Conservation (phyloP, 1,140 invertebrate species). For the Delia radicum region DNA sequence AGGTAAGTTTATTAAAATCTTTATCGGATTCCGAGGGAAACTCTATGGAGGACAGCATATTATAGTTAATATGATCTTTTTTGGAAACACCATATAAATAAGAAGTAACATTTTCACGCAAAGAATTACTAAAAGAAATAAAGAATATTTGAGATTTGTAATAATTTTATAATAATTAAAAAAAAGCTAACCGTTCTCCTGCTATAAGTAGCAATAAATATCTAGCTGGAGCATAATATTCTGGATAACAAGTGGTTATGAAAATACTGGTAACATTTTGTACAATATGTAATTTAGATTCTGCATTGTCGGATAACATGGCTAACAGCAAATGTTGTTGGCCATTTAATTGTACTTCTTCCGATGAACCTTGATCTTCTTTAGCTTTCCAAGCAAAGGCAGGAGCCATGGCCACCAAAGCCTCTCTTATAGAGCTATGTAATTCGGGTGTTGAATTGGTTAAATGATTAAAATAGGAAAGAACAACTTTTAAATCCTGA, state of each 20-base stretch:
- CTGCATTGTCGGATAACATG: conserved; percentile 60
- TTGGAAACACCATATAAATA: conserved; percentile 53
- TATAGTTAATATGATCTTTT: conserved; percentile 53
- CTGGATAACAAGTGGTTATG: conserved; percentile 76
- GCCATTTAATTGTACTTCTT: conserved; percentile 57
- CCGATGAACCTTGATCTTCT: background rate
- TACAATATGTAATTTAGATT: conserved; percentile 69
- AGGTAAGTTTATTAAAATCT: conserved; percentile 46
- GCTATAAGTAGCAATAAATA: conserved; percentile 82
- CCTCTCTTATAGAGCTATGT: conserved; percentile 69
- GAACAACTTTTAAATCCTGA: conserved; percentile 57
- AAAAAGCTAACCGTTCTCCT: conserved; percentile 70
- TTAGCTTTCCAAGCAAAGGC: conserved; percentile 63
- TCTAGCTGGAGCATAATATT: conserved; percentile 76
- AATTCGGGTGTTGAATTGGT: conserved; percentile 61
- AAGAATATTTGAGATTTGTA: background rate
- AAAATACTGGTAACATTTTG: conserved; percentile 82
- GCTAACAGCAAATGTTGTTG: conserved; percentile 60
- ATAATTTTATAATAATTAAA: background rate
- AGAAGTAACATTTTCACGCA: conserved; percentile 48
- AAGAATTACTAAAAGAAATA: conserved; percentile 38
- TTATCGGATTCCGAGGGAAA: conserved; percentile 33
- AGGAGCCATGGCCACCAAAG: conserved; percentile 68
- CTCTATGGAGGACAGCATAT: conserved; percentile 48
- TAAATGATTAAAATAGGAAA: conserved; percentile 59